These are phyloP conservation scores for Podarcis cretensis DNA, from an alignment of 2,113 vertebrate species.

Conservation along the genomic window DNA sequence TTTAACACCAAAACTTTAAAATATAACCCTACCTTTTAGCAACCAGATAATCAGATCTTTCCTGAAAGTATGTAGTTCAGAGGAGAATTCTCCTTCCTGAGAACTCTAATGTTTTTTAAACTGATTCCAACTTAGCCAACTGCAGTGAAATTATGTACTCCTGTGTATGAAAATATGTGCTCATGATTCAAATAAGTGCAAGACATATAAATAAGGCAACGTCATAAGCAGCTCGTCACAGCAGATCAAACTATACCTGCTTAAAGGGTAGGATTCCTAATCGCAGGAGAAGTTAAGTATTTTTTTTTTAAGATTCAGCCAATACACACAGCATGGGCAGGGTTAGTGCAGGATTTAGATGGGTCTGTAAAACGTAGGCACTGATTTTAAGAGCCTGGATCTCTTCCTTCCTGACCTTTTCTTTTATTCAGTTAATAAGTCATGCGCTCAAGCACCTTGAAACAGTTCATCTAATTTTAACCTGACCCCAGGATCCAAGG, in stretches of 20 bases:
- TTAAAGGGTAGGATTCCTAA: neutral
- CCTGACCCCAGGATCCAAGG: neutral
- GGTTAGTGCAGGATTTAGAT: neutral
- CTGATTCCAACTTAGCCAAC: neutral
- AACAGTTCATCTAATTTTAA: constrained; percentile 34
- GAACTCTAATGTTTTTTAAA: neutral
- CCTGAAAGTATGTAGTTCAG: too few relatives aligned
- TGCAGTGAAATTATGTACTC: neutral
- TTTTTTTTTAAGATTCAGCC: neutral
- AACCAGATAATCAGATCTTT: neutral
- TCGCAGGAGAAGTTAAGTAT: neutral
- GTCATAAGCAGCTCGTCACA: neutral
- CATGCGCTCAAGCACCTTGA: neutral
- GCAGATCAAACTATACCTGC: neutral
- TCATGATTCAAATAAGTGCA: neutral
- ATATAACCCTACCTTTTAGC: neutral
- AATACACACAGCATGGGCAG: neutral
- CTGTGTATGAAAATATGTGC: neutral
- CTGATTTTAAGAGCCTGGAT: neutral
- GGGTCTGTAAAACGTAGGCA: too few relatives aligned
- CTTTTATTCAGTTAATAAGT: constrained; percentile 23
- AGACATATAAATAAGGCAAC: neutral
- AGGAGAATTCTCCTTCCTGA: neutral
- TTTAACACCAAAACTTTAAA: neutral
- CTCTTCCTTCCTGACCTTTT: neutral